These are phyloP conservation scores for Ormyrus rosae DNA, from an alignment of 2,888 invertebrate species.

Conservation along the genomic window DNA sequence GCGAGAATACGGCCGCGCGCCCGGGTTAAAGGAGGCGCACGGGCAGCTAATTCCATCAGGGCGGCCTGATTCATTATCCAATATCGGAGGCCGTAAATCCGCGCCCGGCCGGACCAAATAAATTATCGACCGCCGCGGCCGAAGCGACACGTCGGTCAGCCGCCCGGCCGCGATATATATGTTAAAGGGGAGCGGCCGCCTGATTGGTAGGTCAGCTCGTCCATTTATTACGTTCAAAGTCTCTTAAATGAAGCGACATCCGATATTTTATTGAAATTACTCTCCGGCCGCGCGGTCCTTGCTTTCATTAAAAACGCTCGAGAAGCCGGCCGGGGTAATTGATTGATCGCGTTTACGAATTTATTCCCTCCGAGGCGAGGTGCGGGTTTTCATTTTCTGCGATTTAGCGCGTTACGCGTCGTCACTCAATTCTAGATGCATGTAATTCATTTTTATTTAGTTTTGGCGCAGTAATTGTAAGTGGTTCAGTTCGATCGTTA, in stretches of 20 bases:
- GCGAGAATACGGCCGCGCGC: slow-evolving; percentile 56
- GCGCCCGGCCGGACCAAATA: slow-evolving; percentile 67
- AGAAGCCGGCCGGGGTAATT: neutral
- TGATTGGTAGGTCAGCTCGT: slow-evolving; percentile 48
- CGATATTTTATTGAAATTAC: slow-evolving; percentile 44
- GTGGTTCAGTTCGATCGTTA: too few relatives aligned
- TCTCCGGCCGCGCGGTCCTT: neutral
- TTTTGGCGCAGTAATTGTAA: too few relatives aligned
- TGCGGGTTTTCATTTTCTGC: too few relatives aligned
- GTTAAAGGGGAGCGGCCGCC: slow-evolving; percentile 22
- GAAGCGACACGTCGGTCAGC: neutral
- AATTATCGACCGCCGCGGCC: slow-evolving; percentile 62
- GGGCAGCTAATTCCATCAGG: slow-evolving; percentile 72
- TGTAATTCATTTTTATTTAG: too few relatives aligned
- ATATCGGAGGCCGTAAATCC: slow-evolving; percentile 74
- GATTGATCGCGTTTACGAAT: neutral
- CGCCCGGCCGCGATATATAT: neutral
- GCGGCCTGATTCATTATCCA: slow-evolving; percentile 75
- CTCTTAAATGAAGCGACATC: slow-evolving; percentile 29
- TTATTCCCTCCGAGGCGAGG: neutral
- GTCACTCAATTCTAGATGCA: too few relatives aligned
- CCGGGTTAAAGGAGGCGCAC: slow-evolving; percentile 58
- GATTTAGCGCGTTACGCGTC: too few relatives aligned
- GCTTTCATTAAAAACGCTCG: slow-evolving; percentile 21
- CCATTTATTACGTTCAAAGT: slow-evolving; percentile 46